A percentile compares a stretch with the other conserved stretches of the same genome.
These are phyloP conservation scores for Lagorchestes hirsutus DNA, from an alignment of 2,797 vertebrate genomes.

Conservation along the genomic window DNA sequence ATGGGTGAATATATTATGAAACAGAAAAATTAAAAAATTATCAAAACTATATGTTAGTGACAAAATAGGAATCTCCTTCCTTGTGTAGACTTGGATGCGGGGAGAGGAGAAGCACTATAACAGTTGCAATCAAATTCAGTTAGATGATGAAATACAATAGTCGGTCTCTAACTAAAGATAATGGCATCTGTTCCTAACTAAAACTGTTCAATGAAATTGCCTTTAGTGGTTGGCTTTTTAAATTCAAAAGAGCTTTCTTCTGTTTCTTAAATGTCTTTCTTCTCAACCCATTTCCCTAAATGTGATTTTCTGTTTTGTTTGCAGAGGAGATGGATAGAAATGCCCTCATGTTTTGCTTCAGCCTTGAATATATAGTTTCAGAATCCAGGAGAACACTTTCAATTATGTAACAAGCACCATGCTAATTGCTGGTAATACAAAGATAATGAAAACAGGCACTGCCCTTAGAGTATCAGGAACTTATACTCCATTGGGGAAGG, in stretches of 20 bases:
- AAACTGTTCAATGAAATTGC: conserved; percentile 24
- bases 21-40: not conserved
- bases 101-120: not conserved
- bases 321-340: not conserved
- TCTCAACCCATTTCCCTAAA: not conserved
- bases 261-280: not conserved
- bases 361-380: not conserved
- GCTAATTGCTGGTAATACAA: not conserved
- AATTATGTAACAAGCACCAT: not conserved
- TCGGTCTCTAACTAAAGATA: conserved; percentile 26
- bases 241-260: not conserved
- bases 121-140: conserved; percentile 10
- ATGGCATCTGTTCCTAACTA: conserved; percentile 12
- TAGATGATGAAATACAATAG: not conserved
- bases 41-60: not conserved
- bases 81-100: not conserved
- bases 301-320: not conserved
- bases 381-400: not conserved
- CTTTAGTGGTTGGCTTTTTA: not conserved
- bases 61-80: not conserved
- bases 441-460: not conserved
- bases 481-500: not conserved
- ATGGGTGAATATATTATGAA: conserved; percentile 25
- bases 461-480: not conserved
- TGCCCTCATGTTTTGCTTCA: not conserved